Base-by-base conservation (phyloP, 2,797 vertebrate species). In the Tympanoctomys barrerae region DNA sequence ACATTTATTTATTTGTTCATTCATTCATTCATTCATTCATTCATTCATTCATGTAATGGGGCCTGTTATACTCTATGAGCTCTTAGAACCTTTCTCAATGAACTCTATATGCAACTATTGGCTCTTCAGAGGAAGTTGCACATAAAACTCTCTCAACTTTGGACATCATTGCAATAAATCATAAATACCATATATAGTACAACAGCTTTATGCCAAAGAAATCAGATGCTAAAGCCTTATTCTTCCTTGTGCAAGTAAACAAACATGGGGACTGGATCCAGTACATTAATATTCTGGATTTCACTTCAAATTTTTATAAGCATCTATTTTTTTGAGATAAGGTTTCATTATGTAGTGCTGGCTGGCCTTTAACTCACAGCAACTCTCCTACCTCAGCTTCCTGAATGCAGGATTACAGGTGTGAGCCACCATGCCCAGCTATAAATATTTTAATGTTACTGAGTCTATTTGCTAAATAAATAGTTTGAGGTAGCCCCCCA, bases 161-260 rank as follows among this genome's bases (percentile, higher is more conserved):
- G 6, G 12, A 46, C 31, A 39, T 2, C 2, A 77, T 64, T 94
- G 71, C 11, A 66, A 85, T 62, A 75, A 88, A 94, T 64, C 75
- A 24, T 21, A 90, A 68, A n/a, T 83, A 85, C 88, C 26, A 42
- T 62, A 70, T 46, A 46, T 13, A 70, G 33, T 70, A 70, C 22
- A 82, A 46, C 16, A 73, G 57, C 57, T 83, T 85, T 59, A 54
- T 75, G 85, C 33, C 46, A 90, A 75, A 42, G 54, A 88, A 91
- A 81, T 75, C 59, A 95, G 84, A 77, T 18, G 57, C 59, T n/a
- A 92, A 90, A 73, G 59, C 24, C 39, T 36, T 49, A 78, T 68
- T 87, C 42, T 82, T 94, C n/a, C 52, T 88, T 21, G 19, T 84
- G 21, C 31, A 91, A 94, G 94, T 81, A 90, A 87, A 90, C 73